These are phyloP conservation scores for Calcarius ornatus DNA, from an alignment of 2,113 vertebrate genomes.

Conservation along the genomic window DNA sequence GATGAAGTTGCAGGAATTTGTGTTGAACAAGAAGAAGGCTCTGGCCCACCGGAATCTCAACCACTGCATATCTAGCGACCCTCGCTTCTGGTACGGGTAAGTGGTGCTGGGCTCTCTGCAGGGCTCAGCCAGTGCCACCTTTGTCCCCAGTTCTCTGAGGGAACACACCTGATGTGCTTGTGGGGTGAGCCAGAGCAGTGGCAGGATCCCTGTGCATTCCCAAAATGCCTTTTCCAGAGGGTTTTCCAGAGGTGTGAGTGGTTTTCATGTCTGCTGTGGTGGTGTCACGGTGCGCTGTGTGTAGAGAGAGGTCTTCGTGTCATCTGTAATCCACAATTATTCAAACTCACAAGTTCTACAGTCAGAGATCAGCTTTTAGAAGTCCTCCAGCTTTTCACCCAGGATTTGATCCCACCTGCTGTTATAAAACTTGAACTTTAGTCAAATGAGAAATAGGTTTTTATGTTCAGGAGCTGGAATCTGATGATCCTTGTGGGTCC, in stretches of 20 bases:
- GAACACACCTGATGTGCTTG: background rate
- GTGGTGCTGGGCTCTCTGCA: slow-evolving; percentile 59
- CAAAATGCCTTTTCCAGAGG: background rate
- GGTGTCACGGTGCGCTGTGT: background rate
- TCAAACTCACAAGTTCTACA: background rate
- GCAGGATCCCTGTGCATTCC: background rate
- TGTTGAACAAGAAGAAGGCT: slow-evolving; percentile 97
- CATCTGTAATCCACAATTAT: background rate
- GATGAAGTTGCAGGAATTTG: slow-evolving; percentile 96
- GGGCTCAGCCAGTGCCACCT: background rate
- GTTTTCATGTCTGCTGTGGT: rapidly evolving
- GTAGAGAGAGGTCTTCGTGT: background rate
- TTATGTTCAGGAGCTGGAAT: background rate
- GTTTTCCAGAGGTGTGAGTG: background rate
- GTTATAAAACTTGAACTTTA: background rate
- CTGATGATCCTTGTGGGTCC: background rate
- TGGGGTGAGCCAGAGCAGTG: background rate
- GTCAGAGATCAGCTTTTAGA: background rate
- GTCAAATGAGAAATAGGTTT: background rate
- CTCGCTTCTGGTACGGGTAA: slow-evolving; percentile 97
- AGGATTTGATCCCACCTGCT: background rate
- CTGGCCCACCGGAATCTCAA: slow-evolving; percentile 93
- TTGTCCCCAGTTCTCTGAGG: background rate
- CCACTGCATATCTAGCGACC: slow-evolving; percentile 92
- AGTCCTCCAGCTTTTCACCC: background rate